Percentiles rank a stretch among this genome's conserved stretches.
Evolutionary conservation across 2,113 vertebrate species (phyloP).

Genomic region (Aepyceros melampus): DNA sequence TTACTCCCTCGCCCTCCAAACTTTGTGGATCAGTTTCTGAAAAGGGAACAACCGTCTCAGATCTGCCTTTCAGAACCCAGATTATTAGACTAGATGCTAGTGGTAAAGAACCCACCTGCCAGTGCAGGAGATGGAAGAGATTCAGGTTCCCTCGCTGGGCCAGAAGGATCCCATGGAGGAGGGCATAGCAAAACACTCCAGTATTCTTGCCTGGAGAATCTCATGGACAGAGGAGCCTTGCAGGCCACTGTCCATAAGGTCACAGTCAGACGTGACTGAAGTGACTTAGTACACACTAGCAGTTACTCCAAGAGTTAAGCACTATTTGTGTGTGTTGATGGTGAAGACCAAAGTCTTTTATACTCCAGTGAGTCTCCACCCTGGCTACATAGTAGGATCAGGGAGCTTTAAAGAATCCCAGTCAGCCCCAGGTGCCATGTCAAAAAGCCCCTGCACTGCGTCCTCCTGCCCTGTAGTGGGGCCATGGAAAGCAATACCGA

Average conservation of each 20-base stretch:
- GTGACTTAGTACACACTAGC: background rate
- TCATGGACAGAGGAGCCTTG: background rate
- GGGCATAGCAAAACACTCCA: background rate
- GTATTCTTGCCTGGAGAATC: background rate
- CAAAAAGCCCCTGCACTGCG: background rate
- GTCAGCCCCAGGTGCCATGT: background rate
- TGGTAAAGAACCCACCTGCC: background rate
- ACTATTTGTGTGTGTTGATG: background rate
- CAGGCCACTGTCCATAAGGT: background rate
- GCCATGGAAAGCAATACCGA: no score
- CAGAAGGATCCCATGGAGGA: background rate
- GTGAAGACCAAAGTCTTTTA: background rate
- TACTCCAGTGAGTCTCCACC: background rate
- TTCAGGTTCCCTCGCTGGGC: background rate
- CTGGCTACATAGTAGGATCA: background rate
- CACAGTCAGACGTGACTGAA: background rate
- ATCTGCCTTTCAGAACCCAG: background rate
- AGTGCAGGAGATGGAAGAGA: background rate
- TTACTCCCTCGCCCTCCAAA: background rate
- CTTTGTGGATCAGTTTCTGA: background rate
- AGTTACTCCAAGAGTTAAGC: background rate
- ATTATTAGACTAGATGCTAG: background rate
- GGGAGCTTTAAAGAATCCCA: background rate
- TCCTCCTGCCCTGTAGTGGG: background rate
- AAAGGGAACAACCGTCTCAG: background rate